phyloP scores from a whole-genome alignment of 2,888 invertebrate species.

The Proisotoma minuta region DNA sequence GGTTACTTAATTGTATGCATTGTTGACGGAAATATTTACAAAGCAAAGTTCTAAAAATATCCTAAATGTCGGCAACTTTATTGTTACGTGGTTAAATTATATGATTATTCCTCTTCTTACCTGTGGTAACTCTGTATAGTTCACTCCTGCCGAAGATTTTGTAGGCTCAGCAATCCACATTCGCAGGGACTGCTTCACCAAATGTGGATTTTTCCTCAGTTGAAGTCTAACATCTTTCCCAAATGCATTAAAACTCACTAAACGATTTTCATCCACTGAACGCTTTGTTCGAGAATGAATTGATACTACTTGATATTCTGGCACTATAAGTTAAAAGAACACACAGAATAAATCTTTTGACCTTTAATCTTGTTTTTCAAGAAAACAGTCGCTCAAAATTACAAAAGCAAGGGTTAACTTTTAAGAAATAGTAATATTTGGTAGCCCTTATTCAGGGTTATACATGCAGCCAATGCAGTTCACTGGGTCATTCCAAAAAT shows the following conservation, averaged over 20 bases:
- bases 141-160: conserved; percentile 66
- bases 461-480: no score
- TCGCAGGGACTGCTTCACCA: conserved; percentile 67
- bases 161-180: conserved; percentile 71
- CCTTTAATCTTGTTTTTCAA: background rate
- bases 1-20: background rate
- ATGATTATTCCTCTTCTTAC: conserved; percentile 57
- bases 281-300: conserved; percentile 53
- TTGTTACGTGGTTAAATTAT: background rate
- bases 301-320: conserved; percentile 76
- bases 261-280: conserved; percentile 57
- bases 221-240: conserved; percentile 70
- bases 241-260: conserved; percentile 73
- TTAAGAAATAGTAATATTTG: no score
- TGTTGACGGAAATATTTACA: background rate
- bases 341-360: conserved; percentile 20
- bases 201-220: conserved; percentile 69
- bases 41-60: conserved; percentile 5
- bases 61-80: background rate
- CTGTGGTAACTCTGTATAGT: conserved; percentile 70
- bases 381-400: no score
- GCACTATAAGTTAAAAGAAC: conserved; percentile 58
- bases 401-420: no score
- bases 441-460: no score
- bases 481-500: no score